These are phyloP conservation scores for Microplitis deprimator DNA, from an alignment of 2,888 invertebrate genomes.

Conservation along the genomic window DNA sequence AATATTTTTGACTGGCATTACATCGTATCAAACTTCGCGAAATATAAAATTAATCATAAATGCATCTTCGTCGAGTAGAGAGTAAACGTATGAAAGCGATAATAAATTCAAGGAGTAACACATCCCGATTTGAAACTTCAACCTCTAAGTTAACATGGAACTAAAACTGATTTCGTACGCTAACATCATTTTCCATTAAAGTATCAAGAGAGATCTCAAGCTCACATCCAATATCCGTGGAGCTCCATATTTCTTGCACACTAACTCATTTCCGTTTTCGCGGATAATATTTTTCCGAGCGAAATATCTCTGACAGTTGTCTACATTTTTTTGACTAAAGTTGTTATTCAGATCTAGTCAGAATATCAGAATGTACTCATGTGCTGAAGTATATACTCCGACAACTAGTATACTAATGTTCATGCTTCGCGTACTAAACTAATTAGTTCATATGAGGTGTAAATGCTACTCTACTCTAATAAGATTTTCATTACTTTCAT, in stretches of 20 bases:
- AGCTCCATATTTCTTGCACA: background rate
- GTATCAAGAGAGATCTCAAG: background rate
- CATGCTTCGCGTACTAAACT: too few species aligned
- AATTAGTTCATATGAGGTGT: too few species aligned
- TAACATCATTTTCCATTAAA: background rate
- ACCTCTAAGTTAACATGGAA: conserved; percentile 7
- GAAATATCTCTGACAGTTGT: background rate
- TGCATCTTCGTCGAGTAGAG: background rate
- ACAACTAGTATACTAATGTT: too few species aligned
- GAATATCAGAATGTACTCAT: too few species aligned
- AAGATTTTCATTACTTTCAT: too few species aligned
- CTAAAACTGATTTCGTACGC: background rate
- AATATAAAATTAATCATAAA: conserved; percentile 5
- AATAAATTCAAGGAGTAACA: conserved; percentile 12
- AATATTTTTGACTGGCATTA: background rate
- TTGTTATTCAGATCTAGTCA: too few species aligned
- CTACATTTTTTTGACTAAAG: background rate
- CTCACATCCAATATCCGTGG: background rate
- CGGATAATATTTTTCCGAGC: background rate
- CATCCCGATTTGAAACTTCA: background rate
- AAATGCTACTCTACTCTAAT: too few species aligned
- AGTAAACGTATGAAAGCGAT: background rate
- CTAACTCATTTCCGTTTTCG: background rate
- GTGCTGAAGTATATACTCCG: too few species aligned
- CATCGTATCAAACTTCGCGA: background rate